Conservation (phyloP, 2,797 vertebrate genomes). For the Lepus oiostolus region DNA sequence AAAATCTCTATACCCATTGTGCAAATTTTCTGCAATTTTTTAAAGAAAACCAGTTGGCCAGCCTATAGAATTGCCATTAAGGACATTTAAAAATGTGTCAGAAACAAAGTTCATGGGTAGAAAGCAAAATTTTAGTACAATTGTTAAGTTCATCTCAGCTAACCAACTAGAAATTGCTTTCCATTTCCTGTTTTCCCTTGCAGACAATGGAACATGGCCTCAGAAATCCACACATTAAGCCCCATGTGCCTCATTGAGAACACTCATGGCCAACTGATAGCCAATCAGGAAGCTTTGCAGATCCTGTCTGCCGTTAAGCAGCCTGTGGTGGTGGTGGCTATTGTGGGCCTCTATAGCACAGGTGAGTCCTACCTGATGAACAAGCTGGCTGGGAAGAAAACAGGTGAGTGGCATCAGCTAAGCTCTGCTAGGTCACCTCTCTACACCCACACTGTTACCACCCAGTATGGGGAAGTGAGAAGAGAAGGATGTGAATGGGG, state of each 20-base stretch:
- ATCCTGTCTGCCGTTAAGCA: constrained; percentile 75
- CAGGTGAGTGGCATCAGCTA: constrained; percentile 59
- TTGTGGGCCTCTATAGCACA: constrained; percentile 75
- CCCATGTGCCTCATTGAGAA: constrained; percentile 81
- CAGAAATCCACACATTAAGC: constrained; percentile 21
- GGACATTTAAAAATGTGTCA: neutral
- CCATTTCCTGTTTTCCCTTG: neutral
- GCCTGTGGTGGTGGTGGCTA: constrained; percentile 84
- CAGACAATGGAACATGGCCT: neutral
- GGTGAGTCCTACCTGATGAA: constrained; percentile 86
- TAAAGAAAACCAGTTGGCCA: neutral
- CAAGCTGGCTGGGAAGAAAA: constrained; percentile 74
- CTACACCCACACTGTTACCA: too few relatives aligned
- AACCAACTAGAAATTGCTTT: neutral
- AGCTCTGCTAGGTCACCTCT: neutral
- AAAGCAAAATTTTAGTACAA: neutral
- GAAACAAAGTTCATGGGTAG: neutral
- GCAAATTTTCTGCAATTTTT: neutral
- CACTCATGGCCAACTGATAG: constrained; percentile 31
- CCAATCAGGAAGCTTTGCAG: constrained; percentile 50
- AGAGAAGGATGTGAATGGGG: neutral
- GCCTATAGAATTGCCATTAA: neutral
- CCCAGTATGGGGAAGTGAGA: neutral
- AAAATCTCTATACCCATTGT: too few relatives aligned
- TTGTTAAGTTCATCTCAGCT: neutral